Conservation (phyloP, 2,113 vertebrate genomes). For the Toxotes chatareus region DNA sequence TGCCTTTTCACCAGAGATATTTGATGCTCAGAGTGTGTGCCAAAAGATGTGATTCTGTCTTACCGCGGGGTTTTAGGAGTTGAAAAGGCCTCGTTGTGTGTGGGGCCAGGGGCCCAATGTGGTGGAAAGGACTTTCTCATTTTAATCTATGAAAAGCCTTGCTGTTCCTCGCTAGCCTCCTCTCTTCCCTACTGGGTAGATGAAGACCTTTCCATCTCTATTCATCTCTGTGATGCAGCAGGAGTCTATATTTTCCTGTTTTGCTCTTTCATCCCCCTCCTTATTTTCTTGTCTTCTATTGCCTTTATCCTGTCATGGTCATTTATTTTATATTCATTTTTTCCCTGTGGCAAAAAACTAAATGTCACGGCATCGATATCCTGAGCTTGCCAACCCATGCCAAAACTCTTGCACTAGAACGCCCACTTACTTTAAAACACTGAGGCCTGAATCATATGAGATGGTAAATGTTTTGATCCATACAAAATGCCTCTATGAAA, state of each 20-base stretch:
- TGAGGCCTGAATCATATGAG: slow-evolving; percentile 4
- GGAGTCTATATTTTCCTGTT: slow-evolving; percentile 41
- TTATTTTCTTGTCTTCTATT: slow-evolving; percentile 45
- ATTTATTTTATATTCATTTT: slow-evolving; percentile 28
- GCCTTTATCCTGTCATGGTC: slow-evolving; percentile 20
- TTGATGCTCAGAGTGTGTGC: neutral
- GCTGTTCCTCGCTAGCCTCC: slow-evolving; percentile 28
- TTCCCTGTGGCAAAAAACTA: slow-evolving; percentile 17
- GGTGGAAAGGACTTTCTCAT: slow-evolving; percentile 12
- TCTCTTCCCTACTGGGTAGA: slow-evolving; percentile 42
- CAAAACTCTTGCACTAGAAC: neutral
- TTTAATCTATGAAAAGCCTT: slow-evolving; percentile 32
- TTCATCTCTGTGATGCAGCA: slow-evolving; percentile 50
- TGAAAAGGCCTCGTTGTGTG: slow-evolving; percentile 6
- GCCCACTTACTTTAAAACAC: neutral
- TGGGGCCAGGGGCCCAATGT: slow-evolving; percentile 1
- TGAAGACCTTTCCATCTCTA: slow-evolving; percentile 49
- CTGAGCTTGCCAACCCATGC: slow-evolving; percentile 27
- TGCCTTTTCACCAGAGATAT: neutral
- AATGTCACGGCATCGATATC: slow-evolving; percentile 47
- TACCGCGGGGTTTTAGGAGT: no score
- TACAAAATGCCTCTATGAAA: slow-evolving; percentile 13
- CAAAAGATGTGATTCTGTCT: slow-evolving; percentile 4
- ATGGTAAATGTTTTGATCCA: slow-evolving; percentile 31
- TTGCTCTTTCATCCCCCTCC: slow-evolving; percentile 30